Evolutionary conservation across 2,797 vertebrate species (phyloP).

Genomic region (Muscicapa striata): DNA sequence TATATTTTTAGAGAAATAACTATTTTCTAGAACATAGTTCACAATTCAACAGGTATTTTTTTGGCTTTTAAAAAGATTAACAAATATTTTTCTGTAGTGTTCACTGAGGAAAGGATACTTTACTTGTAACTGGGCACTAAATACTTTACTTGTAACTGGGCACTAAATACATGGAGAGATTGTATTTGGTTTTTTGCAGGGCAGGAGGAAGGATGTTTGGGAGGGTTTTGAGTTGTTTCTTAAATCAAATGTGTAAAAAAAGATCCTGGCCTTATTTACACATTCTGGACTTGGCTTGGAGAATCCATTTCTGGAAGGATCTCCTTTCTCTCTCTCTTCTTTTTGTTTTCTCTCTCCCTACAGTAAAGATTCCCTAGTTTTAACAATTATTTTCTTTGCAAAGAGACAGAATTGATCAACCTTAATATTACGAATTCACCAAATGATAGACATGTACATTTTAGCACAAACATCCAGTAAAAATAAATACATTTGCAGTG

Average conservation of each 20-base stretch:
- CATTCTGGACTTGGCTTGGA: neutral
- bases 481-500: conserved; percentile 70
- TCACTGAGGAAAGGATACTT: neutral
- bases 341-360: neutral
- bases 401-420: conserved; percentile 7
- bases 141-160: neutral
- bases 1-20: neutral
- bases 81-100: neutral
- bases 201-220: neutral
- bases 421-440: conserved; percentile 21
- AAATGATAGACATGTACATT: conserved; percentile 51
- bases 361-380: conserved; percentile 5
- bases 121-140: neutral
- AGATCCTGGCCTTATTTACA: neutral
- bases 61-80: neutral
- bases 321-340: neutral
- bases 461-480: conserved; percentile 55
- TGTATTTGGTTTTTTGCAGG: neutral
- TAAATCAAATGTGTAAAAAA: neutral
- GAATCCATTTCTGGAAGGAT: conserved; percentile 17
- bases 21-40: neutral
- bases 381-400: conserved; percentile 38
- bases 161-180: neutral
- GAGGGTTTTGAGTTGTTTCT: neutral
- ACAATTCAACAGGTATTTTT: neutral